Evolutionary conservation across 2,113 vertebrate genomes (phyloP), one percentile per base, ranked within the genome.

Genomic region (Camelus dromedarius): DNA sequence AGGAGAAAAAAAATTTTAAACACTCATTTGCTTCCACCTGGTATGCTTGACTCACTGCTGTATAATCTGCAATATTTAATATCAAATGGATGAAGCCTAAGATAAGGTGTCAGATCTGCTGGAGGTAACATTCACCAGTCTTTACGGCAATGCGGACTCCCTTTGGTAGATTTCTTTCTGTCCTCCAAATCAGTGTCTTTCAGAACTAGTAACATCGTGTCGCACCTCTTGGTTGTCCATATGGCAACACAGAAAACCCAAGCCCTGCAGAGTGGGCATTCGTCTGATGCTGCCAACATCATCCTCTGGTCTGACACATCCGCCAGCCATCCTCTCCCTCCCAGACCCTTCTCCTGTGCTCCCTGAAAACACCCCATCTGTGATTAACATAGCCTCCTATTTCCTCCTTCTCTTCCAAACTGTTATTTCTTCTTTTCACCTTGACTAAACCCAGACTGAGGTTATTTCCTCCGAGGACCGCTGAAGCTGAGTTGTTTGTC

Each of bases 1-100:
- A 19, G 50, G 90, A 67, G 20, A 70, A 84, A 88, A 84, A 88
- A 88, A 22, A 22, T 69, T 80, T 42, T 84, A 62, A 15, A 80
- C 4, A 8, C 38, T 60, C 50, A 30, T 75, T 62, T 75, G 18
- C 28, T 75, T 82, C 54, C 73, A 62, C 42, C 4, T 80, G 64
- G 30, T 66, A 14, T 10, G 5, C 58, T 50, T 90, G 42, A 83
- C 42, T 35, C 6, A 73, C 15, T 1, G 7, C 26, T 92, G 50
- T 26, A 72, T 79, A 75, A 62, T 52, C 64, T 80, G 28, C 1
- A 64, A 19, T 85, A 30, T 30, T 3, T 50, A 35, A 73, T 22
- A 52, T 66, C 26, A 80, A 88, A 46, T 58, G 14, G 32, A 38
- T 48, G 3, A 6, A 80, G 4, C 42, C 46, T 60, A 42, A 60